These are phyloP conservation scores for Holothuria leucospilota DNA, from an alignment of 53 echinoderm and acorn worm genomes.

Conservation along the genomic window DNA sequence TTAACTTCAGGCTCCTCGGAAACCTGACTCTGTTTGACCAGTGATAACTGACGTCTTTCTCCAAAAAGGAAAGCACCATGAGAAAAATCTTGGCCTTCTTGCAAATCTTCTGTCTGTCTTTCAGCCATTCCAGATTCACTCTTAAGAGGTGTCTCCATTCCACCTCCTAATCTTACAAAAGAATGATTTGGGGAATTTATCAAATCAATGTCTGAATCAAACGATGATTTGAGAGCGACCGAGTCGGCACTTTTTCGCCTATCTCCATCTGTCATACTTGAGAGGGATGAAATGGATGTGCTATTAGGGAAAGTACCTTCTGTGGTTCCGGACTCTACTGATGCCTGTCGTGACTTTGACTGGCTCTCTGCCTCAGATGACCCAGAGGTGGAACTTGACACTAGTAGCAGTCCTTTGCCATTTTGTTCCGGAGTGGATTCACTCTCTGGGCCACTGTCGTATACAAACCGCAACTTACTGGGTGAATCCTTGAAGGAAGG, in stretches of 20 bases:
- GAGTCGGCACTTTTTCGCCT: constrained; percentile 46
- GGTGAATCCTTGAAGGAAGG: constrained; percentile 68
- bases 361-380: constrained; percentile 66
- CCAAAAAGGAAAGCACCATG: background rate
- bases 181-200: constrained; percentile 18
- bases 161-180: background rate
- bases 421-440: constrained; percentile 61
- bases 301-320: constrained; percentile 91
- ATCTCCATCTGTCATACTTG: constrained; percentile 84
- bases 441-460: constrained; percentile 75
- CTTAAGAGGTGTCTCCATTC: background rate
- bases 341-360: constrained; percentile 76
- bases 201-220: constrained; percentile 34
- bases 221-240: constrained; percentile 39
- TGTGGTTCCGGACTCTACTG: constrained; percentile 84
- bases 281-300: constrained; percentile 88
- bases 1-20: constrained; percentile 4
- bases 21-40: constrained; percentile 37
- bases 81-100: background rate
- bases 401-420: background rate
- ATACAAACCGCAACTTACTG: constrained; percentile 49
- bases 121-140: background rate
- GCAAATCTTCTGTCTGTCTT: background rate
- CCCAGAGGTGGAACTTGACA: constrained; percentile 14
- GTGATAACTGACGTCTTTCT: constrained; percentile 37